A percentile compares a stretch with the other conserved stretches of the same genome.
Evolutionary conservation across 2,113 vertebrate genomes (phyloP).

Genomic region (Dicrurus megarhynchus): DNA sequence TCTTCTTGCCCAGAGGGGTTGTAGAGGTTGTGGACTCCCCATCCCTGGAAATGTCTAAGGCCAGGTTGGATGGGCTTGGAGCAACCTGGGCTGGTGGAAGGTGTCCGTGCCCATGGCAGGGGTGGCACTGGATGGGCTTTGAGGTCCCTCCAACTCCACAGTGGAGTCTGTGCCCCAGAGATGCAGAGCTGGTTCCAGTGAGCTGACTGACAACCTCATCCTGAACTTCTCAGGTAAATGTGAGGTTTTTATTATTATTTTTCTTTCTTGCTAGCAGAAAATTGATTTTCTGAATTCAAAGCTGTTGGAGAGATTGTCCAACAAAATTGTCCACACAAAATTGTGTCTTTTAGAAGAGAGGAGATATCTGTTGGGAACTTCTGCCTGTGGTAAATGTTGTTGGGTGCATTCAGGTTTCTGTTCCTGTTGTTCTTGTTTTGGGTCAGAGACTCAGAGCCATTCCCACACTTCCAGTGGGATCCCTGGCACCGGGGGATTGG

Average conservation of each 20-base stretch:
- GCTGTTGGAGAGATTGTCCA: background rate
- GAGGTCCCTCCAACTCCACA: background rate
- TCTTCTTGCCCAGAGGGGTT: background rate
- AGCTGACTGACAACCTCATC: background rate
- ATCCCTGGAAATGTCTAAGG: background rate
- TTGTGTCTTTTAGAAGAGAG: background rate
- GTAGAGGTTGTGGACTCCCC: background rate
- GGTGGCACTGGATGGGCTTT: background rate
- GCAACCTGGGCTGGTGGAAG: background rate
- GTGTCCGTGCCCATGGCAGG: background rate
- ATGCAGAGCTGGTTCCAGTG: background rate
- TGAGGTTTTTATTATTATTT: no score
- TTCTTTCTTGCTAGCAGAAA: background rate
- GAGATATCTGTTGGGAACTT: background rate
- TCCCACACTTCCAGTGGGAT: background rate
- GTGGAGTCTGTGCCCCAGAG: background rate
- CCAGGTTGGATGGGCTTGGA: background rate
- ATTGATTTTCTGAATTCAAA: background rate
- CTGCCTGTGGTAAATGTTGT: background rate
- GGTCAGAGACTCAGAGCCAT: background rate
- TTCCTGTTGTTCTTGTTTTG: background rate
- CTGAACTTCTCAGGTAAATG: background rate
- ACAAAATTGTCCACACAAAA: no score
- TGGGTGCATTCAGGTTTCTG: background rate
- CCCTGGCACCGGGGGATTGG: fast-evolving